Evolutionary conservation across 2,797 vertebrate genomes (phyloP), one percentile per base, ranked within the genome.

Genomic region (Onychomys leucogaster): DNA sequence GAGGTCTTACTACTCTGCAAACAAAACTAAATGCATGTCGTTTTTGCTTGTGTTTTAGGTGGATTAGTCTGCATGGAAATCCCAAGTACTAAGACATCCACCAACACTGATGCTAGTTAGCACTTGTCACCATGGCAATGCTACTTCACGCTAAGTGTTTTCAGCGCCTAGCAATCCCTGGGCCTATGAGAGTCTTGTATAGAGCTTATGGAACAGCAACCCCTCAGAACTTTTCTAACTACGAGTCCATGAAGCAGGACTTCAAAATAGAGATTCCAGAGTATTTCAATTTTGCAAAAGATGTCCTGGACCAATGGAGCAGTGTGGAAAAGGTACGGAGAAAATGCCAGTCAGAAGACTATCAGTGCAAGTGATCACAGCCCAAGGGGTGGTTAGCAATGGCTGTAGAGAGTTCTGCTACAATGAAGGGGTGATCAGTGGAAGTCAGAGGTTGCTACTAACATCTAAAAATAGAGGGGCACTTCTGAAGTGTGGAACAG

Each of bases 211-310:
- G 59, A 23, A 63, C 43, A 88, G 80, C n/a, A 0, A 23, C 37
- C 1, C 98, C 98, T 61, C 98, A 99, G 88, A 99, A 99, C 95
- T 99, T 99, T 94, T 94, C 98, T 67, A 97, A 97, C 91, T 99
- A 99, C 73, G 98, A 99, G 84, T 98, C 98, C 67, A 97, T 99
- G 55, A 98, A 96, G 71, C 94, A 90, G 10, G 82, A 97, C 13
- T 99, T 98, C 95, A 98, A 98, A 78, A 96, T 98, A 29, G 96
- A 98, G 55, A 97, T 99, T 85, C 99, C 99, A 46, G 97, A 98
- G 32, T 98, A 98, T 95, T 99, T 99, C 97, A 99, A 99, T 97
- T 99, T 99, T 97, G 99, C 99, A 29, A 98, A 97, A 63, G 98
- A 99, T 95, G 98, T 99, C 46, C 96, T 99, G 37, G 99, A 99